Evolutionary conservation across 2,113 vertebrate genomes (phyloP).

Genomic region (Tupaia chinensis): DNA sequence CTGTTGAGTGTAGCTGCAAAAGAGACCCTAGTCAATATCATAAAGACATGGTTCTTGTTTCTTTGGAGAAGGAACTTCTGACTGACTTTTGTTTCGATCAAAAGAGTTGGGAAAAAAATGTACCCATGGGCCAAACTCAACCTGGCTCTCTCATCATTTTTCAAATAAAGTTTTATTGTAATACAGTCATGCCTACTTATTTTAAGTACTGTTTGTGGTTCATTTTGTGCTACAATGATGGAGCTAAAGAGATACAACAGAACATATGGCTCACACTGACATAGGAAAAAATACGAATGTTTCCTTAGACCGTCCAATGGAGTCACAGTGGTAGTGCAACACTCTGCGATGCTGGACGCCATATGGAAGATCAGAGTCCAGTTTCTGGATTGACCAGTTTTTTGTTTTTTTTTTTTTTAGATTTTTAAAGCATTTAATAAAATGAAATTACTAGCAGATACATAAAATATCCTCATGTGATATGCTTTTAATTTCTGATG

Average conservation of each 20-base stretch:
- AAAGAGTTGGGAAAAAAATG: neutral
- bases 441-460: neutral
- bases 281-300: too few species aligned
- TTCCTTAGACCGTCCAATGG: too few species aligned
- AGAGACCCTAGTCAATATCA: neutral
- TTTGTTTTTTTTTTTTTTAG: too few species aligned
- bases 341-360: too few species aligned
- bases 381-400: too few species aligned
- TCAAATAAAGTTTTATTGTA: slow-evolving; percentile 10
- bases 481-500: neutral
- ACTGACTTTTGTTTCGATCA: neutral
- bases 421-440: neutral
- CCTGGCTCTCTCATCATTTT: neutral
- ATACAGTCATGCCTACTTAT: neutral
- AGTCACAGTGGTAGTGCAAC: too few species aligned
- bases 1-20: neutral
- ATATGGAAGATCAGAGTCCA: too few species aligned
- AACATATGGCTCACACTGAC: neutral
- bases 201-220: neutral
- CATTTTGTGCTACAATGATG: neutral
- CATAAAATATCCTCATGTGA: neutral
- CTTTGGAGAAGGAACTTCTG: neutral
- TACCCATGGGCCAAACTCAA: neutral
- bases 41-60: neutral
- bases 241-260: neutral